These are phyloP conservation scores for Hippocampus kuda DNA, from an alignment of 2,797 vertebrate species.

Conservation along the genomic window DNA sequence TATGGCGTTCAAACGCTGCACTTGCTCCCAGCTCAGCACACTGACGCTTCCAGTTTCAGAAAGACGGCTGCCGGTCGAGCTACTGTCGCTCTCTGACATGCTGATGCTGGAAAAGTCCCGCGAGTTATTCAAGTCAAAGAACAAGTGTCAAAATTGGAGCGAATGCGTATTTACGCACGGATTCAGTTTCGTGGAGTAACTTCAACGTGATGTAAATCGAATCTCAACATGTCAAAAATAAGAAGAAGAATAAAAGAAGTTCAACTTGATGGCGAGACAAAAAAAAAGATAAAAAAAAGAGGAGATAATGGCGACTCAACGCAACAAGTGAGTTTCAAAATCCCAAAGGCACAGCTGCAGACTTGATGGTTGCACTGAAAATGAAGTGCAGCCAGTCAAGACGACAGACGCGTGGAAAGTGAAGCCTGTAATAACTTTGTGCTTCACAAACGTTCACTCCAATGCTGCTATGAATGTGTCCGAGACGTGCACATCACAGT, in stretches of 20 bases:
- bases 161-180: conserved; percentile 37
- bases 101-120: conserved; percentile 18
- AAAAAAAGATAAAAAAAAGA: neutral
- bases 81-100: conserved; percentile 83
- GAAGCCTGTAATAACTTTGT: conserved; percentile 30
- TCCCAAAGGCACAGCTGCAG: conserved; percentile 24
- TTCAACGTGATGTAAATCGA: conserved; percentile 17
- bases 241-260: neutral
- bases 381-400: conserved; percentile 19
- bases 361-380: conserved; percentile 14
- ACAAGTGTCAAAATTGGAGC: neutral
- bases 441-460: conserved; percentile 33
- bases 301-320: neutral
- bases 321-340: neutral
- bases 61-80: conserved; percentile 34
- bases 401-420: conserved; percentile 11
- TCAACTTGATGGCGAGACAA: neutral
- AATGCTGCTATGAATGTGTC: conserved; percentile 46
- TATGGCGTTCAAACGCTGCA: conserved; percentile 90
- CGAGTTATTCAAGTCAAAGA: conserved; percentile 14
- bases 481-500: conserved; percentile 63
- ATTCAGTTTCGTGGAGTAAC: neutral
- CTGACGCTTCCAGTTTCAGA: conserved; percentile 65
- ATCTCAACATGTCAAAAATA: neutral
- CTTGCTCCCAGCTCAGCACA: conserved; percentile 95